Percentiles rank a stretch among this genome's conserved stretches.
phyloP scores from a whole-genome alignment of 2,113 vertebrate species.

The zebrafish (Danio rerio) region DNA sequence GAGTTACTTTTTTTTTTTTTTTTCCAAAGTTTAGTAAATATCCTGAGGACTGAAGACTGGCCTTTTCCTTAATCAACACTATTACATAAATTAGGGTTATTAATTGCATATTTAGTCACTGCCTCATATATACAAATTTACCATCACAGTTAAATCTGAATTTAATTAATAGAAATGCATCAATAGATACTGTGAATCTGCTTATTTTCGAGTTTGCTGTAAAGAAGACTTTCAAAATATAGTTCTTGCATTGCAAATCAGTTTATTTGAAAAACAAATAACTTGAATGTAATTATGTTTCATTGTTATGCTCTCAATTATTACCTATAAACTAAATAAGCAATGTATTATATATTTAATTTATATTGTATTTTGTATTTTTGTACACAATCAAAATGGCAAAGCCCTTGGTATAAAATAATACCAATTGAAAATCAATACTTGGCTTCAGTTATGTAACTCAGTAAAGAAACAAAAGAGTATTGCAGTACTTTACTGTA shows the following conservation, averaged over 20 bases:
- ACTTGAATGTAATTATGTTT: no score
- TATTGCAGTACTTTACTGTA: background rate
- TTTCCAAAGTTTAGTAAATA: background rate
- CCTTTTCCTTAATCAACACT: constrained; percentile 25
- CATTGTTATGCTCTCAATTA: no score
- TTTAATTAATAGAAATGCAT: no score
- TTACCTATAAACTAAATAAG: no score
- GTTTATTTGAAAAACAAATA: no score
- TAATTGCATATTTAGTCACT: background rate
- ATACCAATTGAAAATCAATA: constrained; percentile 18
- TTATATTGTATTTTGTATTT: background rate
- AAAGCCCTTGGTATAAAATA: constrained; percentile 2
- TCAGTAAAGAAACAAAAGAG: background rate
- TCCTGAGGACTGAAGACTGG: background rate
- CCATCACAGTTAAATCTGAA: no score
- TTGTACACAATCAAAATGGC: background rate
- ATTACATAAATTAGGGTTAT: background rate
- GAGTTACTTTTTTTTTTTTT: background rate
- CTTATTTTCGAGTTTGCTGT: no score
- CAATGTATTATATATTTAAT: no score
- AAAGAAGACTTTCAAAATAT: no score
- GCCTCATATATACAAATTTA: no score
- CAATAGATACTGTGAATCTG: no score
- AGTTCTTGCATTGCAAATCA: no score
- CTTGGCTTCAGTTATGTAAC: background rate